phyloP scores from a whole-genome alignment of 1,140 invertebrate species.

The Drosophila takahashii region DNA sequence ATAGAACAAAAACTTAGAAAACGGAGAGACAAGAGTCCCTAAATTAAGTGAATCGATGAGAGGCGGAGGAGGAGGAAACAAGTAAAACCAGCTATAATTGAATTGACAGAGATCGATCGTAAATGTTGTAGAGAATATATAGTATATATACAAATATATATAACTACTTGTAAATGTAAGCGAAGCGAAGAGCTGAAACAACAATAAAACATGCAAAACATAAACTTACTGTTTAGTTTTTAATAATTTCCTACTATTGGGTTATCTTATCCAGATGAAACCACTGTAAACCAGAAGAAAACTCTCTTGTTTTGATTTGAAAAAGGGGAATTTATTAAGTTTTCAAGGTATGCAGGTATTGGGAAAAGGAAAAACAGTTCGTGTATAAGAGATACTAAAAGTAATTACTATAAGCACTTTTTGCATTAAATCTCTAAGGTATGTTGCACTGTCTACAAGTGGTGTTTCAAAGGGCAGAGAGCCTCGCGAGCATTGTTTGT shows the following conservation, averaged over 20 bases:
- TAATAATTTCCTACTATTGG: too few species aligned
- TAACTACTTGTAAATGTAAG: constrained; percentile 81
- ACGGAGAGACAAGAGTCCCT: constrained; percentile 68
- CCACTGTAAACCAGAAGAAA: too few species aligned
- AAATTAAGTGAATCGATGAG: constrained; percentile 59
- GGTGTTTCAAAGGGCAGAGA: constrained; percentile 26
- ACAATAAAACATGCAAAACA: constrained; percentile 67
- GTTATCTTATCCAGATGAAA: too few species aligned
- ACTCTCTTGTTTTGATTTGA: constrained; percentile 43
- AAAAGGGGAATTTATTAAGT: constrained; percentile 54
- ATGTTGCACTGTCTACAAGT: constrained; percentile 40
- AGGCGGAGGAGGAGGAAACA: constrained; percentile 21
- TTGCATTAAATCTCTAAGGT: constrained; percentile 51
- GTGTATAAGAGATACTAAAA: constrained; percentile 41
- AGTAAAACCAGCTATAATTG: constrained; percentile 71
- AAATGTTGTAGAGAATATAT: constrained; percentile 82
- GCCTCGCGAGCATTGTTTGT: constrained; percentile 53
- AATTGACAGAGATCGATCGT: constrained; percentile 62
- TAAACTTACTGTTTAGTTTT: background rate
- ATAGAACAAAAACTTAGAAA: constrained; percentile 72
- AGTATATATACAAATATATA: constrained; percentile 73
- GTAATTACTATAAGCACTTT: constrained; percentile 58
- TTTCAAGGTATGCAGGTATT: constrained; percentile 24
- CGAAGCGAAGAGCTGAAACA: constrained; percentile 68
- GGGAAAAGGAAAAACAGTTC: constrained; percentile 16